Evolutionary conservation across 2,888 invertebrate genomes (phyloP).

Genomic region (Cerastis rubricosa): DNA sequence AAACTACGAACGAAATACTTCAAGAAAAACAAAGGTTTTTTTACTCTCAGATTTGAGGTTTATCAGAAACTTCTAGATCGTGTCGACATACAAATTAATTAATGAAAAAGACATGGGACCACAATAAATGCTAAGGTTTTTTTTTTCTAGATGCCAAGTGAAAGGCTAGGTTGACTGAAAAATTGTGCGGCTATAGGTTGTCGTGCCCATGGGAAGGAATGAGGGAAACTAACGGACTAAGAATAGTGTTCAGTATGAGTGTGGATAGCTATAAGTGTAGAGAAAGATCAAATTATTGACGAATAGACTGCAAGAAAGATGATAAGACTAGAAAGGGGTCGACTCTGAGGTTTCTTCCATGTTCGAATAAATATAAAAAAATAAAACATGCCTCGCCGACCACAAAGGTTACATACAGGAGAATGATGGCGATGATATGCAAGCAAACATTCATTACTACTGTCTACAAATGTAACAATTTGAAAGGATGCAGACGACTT

Average conservation of each 20-base stretch:
- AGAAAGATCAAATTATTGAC: background rate
- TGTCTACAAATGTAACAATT: background rate
- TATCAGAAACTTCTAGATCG: background rate
- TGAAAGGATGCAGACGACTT: background rate
- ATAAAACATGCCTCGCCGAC: background rate
- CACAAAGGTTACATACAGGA: background rate
- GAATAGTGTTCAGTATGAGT: background rate
- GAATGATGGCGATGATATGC: background rate
- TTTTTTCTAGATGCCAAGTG: background rate
- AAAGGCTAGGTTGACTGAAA: background rate
- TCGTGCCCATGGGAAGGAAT: background rate
- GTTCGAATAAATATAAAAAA: background rate
- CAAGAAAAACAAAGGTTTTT: background rate
- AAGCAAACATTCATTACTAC: background rate
- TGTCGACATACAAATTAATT: background rate
- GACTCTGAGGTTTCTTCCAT: background rate
- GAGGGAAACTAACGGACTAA: background rate
- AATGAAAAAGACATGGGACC: too few species aligned
- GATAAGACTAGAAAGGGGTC: background rate
- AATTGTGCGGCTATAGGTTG: background rate
- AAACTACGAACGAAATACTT: background rate
- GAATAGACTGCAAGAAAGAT: background rate
- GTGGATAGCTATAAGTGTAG: background rate
- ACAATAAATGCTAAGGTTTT: background rate
- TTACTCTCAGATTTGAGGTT: background rate